Percentiles rank a stretch among this genome's conserved stretches.
These are phyloP conservation scores for Campoletis raptor DNA, from an alignment of 2,888 invertebrate genomes.

Conservation along the genomic window DNA sequence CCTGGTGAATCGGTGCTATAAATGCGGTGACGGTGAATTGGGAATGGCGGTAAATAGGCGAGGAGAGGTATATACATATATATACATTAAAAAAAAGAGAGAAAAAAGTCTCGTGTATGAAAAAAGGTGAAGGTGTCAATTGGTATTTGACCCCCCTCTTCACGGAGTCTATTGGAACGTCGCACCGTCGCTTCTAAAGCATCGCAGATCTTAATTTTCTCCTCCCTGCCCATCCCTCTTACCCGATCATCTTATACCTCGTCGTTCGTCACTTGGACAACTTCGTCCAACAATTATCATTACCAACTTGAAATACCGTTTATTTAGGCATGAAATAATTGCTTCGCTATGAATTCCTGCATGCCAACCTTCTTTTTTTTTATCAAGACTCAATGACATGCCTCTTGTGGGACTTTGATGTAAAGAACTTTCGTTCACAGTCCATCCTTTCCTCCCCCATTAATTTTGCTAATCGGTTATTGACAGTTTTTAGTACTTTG, in stretches of 20 bases:
- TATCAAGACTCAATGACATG: conserved; percentile 15
- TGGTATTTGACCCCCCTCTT: conserved; percentile 70
- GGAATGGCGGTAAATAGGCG: conserved; percentile 70
- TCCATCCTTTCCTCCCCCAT: neutral
- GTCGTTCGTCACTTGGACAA: conserved; percentile 31
- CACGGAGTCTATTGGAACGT: conserved; percentile 49
- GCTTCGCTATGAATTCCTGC: conserved; percentile 63
- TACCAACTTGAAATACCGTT: conserved; percentile 38
- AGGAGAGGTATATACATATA: conserved; percentile 61
- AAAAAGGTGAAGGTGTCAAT: conserved; percentile 76
- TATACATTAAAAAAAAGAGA: conserved; percentile 18
- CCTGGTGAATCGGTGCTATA: conserved; percentile 78
- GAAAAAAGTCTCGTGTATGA: conserved; percentile 68
- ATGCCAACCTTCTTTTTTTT: conserved; percentile 40
- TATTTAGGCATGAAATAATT: conserved; percentile 56
- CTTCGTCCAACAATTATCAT: neutral
- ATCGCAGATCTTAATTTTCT: conserved; percentile 50
- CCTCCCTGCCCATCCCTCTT: conserved; percentile 4
- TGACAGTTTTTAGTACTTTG: neutral
- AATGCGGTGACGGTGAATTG: conserved; percentile 72
- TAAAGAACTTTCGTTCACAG: neutral
- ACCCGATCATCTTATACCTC: conserved; percentile 13
- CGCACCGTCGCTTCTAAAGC: conserved; percentile 59
- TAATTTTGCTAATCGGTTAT: neutral
- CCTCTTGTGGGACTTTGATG: neutral